These are phyloP conservation scores for Delphinus delphis DNA, from an alignment of 2,113 vertebrate genomes.

Conservation along the genomic window DNA sequence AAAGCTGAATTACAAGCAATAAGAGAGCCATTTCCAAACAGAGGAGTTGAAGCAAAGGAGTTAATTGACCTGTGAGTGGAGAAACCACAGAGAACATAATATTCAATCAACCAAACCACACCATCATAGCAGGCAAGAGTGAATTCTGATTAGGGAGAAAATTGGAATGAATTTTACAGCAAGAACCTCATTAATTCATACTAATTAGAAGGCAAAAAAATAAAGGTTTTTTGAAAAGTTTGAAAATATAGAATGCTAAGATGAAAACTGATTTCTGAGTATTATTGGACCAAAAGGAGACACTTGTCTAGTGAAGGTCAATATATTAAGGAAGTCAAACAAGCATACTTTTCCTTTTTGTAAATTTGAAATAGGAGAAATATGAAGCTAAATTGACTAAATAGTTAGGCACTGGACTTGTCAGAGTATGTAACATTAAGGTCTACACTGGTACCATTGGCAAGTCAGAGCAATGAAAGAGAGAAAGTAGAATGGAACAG, in stretches of 20 bases:
- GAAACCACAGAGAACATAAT: conserved; percentile 60
- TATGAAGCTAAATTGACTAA: neutral
- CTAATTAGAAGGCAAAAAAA: conserved; percentile 23
- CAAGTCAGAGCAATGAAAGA: neutral
- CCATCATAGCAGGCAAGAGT: conserved; percentile 23
- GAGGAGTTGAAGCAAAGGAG: conserved; percentile 50
- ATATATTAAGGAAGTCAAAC: neutral
- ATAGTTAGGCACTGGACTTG: neutral
- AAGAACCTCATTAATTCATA: conserved; percentile 46
- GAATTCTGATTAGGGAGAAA: conserved; percentile 63
- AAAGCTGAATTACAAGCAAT: conserved; percentile 60
- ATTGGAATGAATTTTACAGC: conserved; percentile 40
- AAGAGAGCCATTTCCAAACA: conserved; percentile 52
- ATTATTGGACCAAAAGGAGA: neutral
- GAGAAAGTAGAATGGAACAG: neutral
- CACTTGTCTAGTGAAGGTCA: neutral
- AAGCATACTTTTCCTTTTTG: neutral
- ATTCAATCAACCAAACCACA: conserved; percentile 52
- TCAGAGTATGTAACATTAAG: neutral
- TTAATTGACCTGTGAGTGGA: conserved; percentile 62
- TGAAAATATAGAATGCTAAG: neutral
- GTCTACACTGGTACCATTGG: neutral
- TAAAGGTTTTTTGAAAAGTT: neutral
- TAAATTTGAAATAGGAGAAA: neutral
- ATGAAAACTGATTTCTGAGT: neutral